Conservation (phyloP, 2,113 vertebrate genomes). For the Rhynchomys soricoides region DNA sequence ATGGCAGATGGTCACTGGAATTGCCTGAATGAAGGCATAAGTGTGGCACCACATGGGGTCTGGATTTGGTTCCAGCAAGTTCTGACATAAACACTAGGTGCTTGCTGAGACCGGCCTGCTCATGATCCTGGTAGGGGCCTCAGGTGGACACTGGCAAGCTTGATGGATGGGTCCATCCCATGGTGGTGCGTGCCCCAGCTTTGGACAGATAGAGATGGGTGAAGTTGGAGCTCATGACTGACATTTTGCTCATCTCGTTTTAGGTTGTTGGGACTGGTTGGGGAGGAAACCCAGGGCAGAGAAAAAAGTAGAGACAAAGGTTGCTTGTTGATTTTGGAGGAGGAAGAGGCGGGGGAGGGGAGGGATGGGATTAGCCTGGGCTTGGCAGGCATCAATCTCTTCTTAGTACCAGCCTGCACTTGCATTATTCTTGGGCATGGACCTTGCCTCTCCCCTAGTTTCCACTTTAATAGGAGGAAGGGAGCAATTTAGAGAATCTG, state of each 20-base stretch:
- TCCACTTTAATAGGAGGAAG: neutral
- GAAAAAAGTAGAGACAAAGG: neutral
- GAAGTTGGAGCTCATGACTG: neutral
- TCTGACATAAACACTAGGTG: neutral
- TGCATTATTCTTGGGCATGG: neutral
- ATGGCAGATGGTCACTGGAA: accelerated
- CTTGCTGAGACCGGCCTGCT: neutral
- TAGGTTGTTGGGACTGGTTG: neutral
- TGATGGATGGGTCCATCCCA: neutral
- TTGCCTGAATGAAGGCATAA: neutral
- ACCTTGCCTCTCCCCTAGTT: neutral
- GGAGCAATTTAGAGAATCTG: neutral
- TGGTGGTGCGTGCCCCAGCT: neutral
- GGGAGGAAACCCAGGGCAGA: neutral
- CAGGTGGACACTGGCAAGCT: neutral
- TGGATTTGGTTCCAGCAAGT: neutral
- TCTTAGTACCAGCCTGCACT: neutral
- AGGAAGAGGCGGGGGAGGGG: neutral
- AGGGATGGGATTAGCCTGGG: slow-evolving; percentile 18
- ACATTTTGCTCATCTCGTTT: neutral
- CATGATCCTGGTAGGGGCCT: too few species aligned
- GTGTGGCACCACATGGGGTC: neutral
- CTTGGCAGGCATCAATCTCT: neutral
- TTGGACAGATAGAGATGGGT: too few species aligned
- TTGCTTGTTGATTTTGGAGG: slow-evolving; percentile 58